These are phyloP conservation scores for Acridotheres tristis DNA, from an alignment of 2,797 vertebrate species.

Conservation along the genomic window DNA sequence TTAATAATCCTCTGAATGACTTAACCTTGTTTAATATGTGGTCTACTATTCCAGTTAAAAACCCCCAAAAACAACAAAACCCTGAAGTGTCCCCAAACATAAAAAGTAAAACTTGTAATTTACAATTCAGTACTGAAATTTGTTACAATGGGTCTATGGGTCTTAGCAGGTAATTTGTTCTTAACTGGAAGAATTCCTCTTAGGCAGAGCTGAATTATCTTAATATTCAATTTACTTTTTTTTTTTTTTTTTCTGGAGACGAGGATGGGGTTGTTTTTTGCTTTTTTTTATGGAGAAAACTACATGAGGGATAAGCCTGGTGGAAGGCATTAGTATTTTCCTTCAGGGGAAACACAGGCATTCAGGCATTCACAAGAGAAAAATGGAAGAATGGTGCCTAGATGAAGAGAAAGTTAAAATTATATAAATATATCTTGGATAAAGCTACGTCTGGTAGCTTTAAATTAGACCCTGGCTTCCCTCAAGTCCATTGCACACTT, in stretches of 20 bases:
- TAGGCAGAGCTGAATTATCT: background rate
- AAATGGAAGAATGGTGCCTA: background rate
- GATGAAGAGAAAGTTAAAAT: background rate
- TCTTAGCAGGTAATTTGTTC: background rate
- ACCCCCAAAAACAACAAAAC: background rate
- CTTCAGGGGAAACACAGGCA: background rate
- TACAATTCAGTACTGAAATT: background rate
- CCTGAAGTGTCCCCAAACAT: background rate
- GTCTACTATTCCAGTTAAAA: background rate
- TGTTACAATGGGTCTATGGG: background rate
- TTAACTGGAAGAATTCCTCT: background rate
- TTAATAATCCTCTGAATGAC: background rate
- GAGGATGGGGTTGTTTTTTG: too few species aligned
- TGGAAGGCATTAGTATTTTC: background rate
- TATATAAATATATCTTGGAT: background rate
- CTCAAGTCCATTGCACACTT: background rate
- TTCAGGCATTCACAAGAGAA: background rate
- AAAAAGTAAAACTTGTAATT: background rate
- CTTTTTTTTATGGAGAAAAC: background rate
- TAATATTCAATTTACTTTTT: background rate
- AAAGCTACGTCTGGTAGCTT: background rate
- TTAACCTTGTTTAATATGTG: background rate
- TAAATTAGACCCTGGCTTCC: background rate
- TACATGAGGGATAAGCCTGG: background rate
- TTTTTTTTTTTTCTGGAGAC: too few species aligned